Conservation (phyloP, 2,888 invertebrate species). For the Philonicus albiceps region DNA sequence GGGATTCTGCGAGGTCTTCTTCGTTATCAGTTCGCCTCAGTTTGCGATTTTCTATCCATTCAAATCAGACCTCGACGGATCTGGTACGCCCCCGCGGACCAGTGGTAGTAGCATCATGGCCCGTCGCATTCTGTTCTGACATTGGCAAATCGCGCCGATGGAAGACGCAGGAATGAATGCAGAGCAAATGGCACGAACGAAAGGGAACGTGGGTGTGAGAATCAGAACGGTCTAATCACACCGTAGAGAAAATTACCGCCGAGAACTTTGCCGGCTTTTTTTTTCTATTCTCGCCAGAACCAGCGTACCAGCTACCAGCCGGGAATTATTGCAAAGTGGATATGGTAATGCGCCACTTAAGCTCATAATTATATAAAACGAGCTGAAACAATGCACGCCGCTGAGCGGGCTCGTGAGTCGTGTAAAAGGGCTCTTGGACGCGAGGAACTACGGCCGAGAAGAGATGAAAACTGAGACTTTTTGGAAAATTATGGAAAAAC, state of each 20-base stretch:
- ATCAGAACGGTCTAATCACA: slow-evolving; percentile 40
- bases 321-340: slow-evolving; percentile 3
- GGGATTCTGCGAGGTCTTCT: slow-evolving; percentile 33
- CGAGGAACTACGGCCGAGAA: neutral
- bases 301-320: neutral
- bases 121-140: neutral
- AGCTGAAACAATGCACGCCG: neutral
- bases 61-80: neutral
- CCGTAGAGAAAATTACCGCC: slow-evolving; percentile 27
- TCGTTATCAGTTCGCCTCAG: slow-evolving; percentile 36
- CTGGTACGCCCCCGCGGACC: neutral
- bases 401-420: neutral
- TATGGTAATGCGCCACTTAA: slow-evolving; percentile 24
- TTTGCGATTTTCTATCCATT: slow-evolving; percentile 32
- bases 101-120: neutral
- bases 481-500: neutral
- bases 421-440: neutral
- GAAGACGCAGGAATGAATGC: neutral
- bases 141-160: neutral
- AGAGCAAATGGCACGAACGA: slow-evolving; percentile 37
- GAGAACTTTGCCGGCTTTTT: slow-evolving; percentile 1
- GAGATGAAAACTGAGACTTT: neutral
- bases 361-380: slow-evolving; percentile 14
- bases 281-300: slow-evolving; percentile 17
- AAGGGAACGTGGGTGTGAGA: slow-evolving; percentile 43